These are phyloP conservation scores for Sebastes fasciatus DNA, from an alignment of 2,113 vertebrate species.

Conservation along the genomic window DNA sequence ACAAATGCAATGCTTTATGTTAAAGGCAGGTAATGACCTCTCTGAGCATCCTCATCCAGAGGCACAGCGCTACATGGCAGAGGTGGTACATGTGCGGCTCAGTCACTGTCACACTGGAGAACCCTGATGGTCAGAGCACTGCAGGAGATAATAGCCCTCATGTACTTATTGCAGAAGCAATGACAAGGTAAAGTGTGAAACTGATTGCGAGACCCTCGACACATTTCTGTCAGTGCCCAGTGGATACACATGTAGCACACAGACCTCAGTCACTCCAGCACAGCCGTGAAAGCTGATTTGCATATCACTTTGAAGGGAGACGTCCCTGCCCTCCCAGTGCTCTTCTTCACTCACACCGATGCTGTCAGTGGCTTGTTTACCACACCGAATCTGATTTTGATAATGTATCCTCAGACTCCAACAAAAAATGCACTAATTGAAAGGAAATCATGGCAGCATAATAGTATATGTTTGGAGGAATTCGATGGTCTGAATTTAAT, in stretches of 20 bases:
- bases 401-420: background rate
- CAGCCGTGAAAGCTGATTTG: background rate
- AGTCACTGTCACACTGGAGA: background rate
- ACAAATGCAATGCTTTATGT: background rate
- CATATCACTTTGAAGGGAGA: slow-evolving; percentile 14
- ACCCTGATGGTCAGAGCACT: background rate
- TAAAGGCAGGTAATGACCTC: slow-evolving; percentile 7
- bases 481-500: slow-evolving; percentile 2
- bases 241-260: background rate
- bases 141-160: slow-evolving; percentile 17
- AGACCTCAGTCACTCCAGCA: background rate
- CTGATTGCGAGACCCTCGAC: background rate
- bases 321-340: background rate
- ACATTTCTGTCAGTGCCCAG: slow-evolving; percentile 1
- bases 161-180: background rate
- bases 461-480: slow-evolving; percentile 8
- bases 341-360: background rate
- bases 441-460: slow-evolving; percentile 21
- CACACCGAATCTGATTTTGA: background rate
- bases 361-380: slow-evolving; percentile 1
- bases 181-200: slow-evolving; percentile 20
- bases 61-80: background rate
- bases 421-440: background rate
- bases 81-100: background rate
- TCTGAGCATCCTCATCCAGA: background rate